phyloP scores from a whole-genome alignment of 2,888 invertebrate species.

The Diploptera punctata region DNA sequence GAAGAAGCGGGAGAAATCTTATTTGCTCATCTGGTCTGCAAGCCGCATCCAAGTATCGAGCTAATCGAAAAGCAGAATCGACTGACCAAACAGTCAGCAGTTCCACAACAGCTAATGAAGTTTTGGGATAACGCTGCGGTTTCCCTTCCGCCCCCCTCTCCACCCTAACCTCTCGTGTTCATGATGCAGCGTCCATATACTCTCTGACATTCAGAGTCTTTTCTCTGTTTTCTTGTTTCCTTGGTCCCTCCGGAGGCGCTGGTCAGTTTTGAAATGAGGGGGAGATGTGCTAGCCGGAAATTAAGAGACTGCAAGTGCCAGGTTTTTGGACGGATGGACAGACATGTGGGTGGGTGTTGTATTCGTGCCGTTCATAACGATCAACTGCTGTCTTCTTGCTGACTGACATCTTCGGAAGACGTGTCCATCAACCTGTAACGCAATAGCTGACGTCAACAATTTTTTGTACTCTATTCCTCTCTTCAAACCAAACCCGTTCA shows the following conservation, averaged over 20 bases:
- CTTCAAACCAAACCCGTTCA: too few species aligned
- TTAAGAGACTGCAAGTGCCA: slow-evolving; percentile 38
- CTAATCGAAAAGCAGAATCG: slow-evolving; percentile 40
- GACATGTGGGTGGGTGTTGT: slow-evolving; percentile 16
- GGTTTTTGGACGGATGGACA: slow-evolving; percentile 4
- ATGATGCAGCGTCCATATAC: background rate
- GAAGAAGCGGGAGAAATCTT: slow-evolving; percentile 39
- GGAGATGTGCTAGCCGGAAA: slow-evolving; percentile 35
- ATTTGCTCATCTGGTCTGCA: slow-evolving; percentile 41
- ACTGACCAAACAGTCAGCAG: slow-evolving; percentile 41
- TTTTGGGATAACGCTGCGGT: slow-evolving; percentile 30
- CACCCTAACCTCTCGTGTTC: background rate
- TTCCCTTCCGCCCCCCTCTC: background rate
- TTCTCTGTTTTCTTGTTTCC: background rate
- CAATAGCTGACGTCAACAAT: too few species aligned
- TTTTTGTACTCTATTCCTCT: too few species aligned
- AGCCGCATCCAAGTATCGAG: slow-evolving; percentile 37
- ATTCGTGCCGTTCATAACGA: slow-evolving; percentile 26
- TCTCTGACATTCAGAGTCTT: slow-evolving; percentile 9
- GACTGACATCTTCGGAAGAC: slow-evolving; percentile 21
- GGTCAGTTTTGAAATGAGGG: slow-evolving; percentile 31
- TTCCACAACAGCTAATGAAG: slow-evolving; percentile 43
- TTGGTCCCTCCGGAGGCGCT: slow-evolving; percentile 21
- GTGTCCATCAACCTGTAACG: background rate
- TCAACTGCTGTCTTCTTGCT: slow-evolving; percentile 23